Conservation (phyloP, 92 coral and sea anemone species). For the Phenganax stokvisi region DNA sequence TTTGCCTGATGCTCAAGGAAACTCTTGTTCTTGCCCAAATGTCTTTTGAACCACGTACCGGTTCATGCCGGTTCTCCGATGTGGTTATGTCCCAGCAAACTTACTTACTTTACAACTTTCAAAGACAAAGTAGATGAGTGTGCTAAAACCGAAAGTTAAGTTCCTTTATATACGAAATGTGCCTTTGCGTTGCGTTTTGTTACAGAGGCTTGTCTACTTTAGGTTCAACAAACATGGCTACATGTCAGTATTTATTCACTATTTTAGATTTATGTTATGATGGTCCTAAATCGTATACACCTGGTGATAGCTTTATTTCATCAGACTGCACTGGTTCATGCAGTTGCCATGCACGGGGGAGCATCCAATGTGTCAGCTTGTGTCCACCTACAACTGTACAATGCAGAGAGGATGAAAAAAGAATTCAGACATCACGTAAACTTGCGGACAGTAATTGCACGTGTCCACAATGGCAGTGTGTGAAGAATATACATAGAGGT, state of each 20-base stretch:
- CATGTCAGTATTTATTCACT: neutral
- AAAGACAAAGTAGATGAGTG: no score
- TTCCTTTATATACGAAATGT: no score
- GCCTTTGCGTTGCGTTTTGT: no score
- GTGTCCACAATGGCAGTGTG: neutral
- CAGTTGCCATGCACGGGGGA: constrained; percentile 12
- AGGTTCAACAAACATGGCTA: no score
- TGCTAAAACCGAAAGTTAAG: no score
- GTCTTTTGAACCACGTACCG: constrained; percentile 3
- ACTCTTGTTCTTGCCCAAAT: constrained; percentile 12
- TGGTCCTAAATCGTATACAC: constrained; percentile 16
- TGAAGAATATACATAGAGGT: neutral
- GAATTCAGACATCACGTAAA: neutral
- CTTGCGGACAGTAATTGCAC: neutral
- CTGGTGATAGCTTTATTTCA: constrained; percentile 25
- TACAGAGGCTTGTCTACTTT: neutral
- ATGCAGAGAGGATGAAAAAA: constrained; percentile 7
- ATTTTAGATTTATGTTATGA: constrained; percentile 18
- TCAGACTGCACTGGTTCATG: constrained; percentile 26
- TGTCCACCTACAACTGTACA: neutral
- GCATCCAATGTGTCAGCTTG: constrained; percentile 2
- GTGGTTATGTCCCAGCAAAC: no score
- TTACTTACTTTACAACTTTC: no score
- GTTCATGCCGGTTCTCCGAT: neutral
- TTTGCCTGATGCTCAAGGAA: constrained; percentile 18